Base-by-base conservation (phyloP, 2,113 vertebrate species). In the Arenaria interpres region DNA sequence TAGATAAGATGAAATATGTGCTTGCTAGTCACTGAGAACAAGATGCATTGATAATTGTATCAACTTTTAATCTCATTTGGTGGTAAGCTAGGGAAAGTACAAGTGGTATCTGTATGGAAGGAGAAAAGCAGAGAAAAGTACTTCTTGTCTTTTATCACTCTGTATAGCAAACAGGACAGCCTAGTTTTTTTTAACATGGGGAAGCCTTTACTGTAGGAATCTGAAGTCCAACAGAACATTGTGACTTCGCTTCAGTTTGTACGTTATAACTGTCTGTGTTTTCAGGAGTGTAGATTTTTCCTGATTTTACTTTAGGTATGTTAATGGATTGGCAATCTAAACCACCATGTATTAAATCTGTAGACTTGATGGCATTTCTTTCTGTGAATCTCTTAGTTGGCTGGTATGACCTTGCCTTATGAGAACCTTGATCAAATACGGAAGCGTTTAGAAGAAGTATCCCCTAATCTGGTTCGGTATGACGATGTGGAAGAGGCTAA, bases 401-500 rank as follows among this genome's bases (percentile, higher is more conserved):
- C 98, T 43, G 99, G 99, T 72, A 80, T 99, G 74, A 98, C 98
- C 12, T 98, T 99, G 92, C 99, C 99, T n/a, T 99, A 99, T 33
- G 99, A 99, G 88, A 98, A 98, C 10, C 89, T 99, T 83, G 98
- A 99, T 57, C 96, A 99, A 97, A 98, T 99, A 48, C 98, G 99
- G 79, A 97, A 97, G 57, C 98, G 99, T 87, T 97, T 99, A 57
- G 98, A 98, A 50, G 99, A 99, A 92, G 99, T 99, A 13, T 99
- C 99, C 73, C 99, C 99, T 77, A 99, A 99, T 89, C 98, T 99
- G 96, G 98, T 99, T 60, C 98, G 99, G 33, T 99, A 99, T 0
- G 98, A 99, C 95, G 99, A 99, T 45, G 97, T 99, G 9, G 99
- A 99, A 95, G 98, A 98, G 94, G 99, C 99, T 2, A 99, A 99